These are phyloP conservation scores for Syngnathus floridae DNA, from an alignment of 2,113 vertebrate genomes.

Conservation along the genomic window DNA sequence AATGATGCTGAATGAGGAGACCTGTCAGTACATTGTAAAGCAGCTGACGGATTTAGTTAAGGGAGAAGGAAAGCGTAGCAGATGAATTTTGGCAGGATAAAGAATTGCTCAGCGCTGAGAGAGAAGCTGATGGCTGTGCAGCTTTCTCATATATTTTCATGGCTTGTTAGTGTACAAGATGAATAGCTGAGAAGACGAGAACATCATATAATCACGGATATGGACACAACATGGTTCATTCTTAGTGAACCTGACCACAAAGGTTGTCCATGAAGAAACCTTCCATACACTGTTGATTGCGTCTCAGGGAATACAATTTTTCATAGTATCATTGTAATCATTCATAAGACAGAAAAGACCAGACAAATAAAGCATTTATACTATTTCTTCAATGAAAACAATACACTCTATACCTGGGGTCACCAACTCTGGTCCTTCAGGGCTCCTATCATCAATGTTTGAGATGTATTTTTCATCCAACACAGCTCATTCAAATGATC, in stretches of 20 bases:
- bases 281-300: background rate
- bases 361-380: no score
- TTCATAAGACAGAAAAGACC: no score
- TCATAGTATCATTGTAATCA: background rate
- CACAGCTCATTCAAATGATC: no score
- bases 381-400: no score
- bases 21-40: constrained; percentile 60
- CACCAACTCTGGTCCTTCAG: no score
- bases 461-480: no score
- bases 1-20: constrained; percentile 65
- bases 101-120: constrained; percentile 50
- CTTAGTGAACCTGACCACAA: constrained; percentile 10
- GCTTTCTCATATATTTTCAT: constrained; percentile 51
- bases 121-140: constrained; percentile 45
- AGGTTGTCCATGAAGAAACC: constrained; percentile 1
- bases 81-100: constrained; percentile 67
- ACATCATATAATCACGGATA: constrained; percentile 23
- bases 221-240: constrained; percentile 1
- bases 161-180: constrained; percentile 24
- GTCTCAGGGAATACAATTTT: background rate
- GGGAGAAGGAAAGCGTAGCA: constrained; percentile 57
- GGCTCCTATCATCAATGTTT: no score
- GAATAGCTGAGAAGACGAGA: constrained; percentile 13
- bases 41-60: constrained; percentile 63
- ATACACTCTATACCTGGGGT: no score